These are phyloP conservation scores for Pocillopora meandrina DNA, from an alignment of 92 coral and sea anemone genomes.

Conservation along the genomic window DNA sequence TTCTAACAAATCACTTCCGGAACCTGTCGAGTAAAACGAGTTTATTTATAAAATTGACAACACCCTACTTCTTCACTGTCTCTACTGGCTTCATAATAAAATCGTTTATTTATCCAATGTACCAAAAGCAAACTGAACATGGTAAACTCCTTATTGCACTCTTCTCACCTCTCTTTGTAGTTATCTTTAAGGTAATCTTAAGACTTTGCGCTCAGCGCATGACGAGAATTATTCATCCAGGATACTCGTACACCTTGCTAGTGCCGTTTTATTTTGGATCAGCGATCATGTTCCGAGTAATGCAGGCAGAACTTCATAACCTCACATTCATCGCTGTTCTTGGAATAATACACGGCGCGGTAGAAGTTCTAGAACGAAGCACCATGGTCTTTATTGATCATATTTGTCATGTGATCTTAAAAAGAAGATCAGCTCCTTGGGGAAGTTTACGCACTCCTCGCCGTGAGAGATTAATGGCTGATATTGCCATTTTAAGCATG, in stretches of 20 bases:
- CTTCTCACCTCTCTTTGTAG: no score
- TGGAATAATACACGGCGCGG: slow-evolving; percentile 8
- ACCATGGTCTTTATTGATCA: slow-evolving; percentile 13
- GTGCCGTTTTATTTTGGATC: no score
- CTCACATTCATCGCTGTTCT: neutral
- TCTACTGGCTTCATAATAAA: neutral
- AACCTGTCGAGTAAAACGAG: neutral
- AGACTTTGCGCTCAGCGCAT: no score
- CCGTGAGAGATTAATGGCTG: slow-evolving; percentile 45
- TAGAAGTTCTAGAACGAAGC: neutral
- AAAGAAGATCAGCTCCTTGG: slow-evolving; percentile 20
- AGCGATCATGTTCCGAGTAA: neutral
- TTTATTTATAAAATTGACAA: neutral
- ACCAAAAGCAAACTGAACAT: neutral
- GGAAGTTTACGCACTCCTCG: slow-evolving; percentile 50
- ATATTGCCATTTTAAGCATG: no score
- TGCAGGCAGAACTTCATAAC: slow-evolving; percentile 7
- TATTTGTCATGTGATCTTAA: neutral
- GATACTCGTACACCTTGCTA: no score
- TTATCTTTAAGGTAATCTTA: no score
- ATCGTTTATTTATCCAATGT: neutral
- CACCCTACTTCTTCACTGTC: neutral
- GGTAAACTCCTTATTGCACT: neutral
- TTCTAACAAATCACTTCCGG: neutral
- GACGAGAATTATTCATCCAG: no score